Evolutionary conservation across 2,888 invertebrate species (phyloP).

Genomic region (Euphydryas editha): DNA sequence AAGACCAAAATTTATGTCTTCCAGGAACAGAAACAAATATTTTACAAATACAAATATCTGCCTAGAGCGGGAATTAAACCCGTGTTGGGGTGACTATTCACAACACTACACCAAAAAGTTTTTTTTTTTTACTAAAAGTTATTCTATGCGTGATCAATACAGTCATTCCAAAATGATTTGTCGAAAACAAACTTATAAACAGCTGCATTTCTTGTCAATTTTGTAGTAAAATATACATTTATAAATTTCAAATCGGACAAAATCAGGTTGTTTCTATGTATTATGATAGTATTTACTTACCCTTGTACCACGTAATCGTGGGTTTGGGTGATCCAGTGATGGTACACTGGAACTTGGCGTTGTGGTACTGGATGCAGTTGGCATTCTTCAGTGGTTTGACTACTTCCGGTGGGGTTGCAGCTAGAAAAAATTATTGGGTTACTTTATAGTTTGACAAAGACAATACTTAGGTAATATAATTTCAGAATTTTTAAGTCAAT

Average conservation of each 20-base stretch:
- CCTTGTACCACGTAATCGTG: conserved; percentile 98
- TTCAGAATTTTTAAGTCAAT: background rate
- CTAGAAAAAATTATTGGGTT: conserved; percentile 62
- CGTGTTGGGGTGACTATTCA: background rate
- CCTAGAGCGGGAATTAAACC: no score
- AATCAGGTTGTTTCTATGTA: background rate
- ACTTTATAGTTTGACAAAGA: background rate
- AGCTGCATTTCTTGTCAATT: no score
- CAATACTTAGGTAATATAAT: background rate
- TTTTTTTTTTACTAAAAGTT: no score
- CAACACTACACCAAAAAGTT: no score
- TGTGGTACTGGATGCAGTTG: conserved; percentile 96
- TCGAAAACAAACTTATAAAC: no score
- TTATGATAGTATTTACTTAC: conserved; percentile 54
- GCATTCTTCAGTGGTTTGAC: conserved; percentile 92
- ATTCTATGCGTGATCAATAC: no score
- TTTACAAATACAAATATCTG: no score
- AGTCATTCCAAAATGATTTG: no score
- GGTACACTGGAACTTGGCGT: conserved; percentile 96
- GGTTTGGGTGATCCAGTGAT: conserved; percentile 95
- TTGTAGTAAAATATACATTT: no score
- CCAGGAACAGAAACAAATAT: no score
- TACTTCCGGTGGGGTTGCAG: conserved; percentile 95
- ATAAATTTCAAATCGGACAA: background rate
- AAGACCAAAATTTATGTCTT: no score